Evolutionary conservation across 2,797 vertebrate species (phyloP).

Genomic region (Anabacerthia variegaticeps): DNA sequence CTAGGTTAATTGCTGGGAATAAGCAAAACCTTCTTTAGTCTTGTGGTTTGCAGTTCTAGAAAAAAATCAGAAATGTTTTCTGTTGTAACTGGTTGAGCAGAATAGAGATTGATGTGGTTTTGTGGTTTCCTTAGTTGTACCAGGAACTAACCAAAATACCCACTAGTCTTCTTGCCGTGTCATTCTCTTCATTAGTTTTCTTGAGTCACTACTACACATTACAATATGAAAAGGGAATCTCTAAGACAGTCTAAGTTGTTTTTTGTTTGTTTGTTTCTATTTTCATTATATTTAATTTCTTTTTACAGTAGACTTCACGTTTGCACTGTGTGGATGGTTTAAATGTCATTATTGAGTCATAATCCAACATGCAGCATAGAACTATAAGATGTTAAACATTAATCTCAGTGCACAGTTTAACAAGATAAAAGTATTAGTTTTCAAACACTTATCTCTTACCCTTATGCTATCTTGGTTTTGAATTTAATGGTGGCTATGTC

Average conservation of each 20-base stretch:
- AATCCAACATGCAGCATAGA: neutral
- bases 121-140: slow-evolving; percentile 60
- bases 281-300: neutral
- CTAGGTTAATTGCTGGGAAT: neutral
- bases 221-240: neutral
- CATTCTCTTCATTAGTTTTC: neutral
- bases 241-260: neutral
- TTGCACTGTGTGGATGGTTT: neutral
- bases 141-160: slow-evolving; percentile 34
- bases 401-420: neutral
- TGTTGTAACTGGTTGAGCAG: slow-evolving; percentile 12
- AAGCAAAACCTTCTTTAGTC: neutral
- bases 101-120: slow-evolving; percentile 63
- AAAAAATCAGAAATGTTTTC: slow-evolving; percentile 23
- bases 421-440: neutral
- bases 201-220: neutral
- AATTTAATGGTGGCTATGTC: neutral
- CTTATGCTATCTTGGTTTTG: neutral
- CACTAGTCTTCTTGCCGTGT: neutral
- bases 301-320: neutral
- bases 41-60: slow-evolving; percentile 28
- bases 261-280: neutral
- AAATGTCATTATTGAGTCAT: slow-evolving; percentile 10
- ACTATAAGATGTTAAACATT: slow-evolving; percentile 9
- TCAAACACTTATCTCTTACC: neutral